These are phyloP conservation scores for Salvelinus namaycush DNA, from an alignment of 2,113 vertebrate genomes.

Conservation along the genomic window DNA sequence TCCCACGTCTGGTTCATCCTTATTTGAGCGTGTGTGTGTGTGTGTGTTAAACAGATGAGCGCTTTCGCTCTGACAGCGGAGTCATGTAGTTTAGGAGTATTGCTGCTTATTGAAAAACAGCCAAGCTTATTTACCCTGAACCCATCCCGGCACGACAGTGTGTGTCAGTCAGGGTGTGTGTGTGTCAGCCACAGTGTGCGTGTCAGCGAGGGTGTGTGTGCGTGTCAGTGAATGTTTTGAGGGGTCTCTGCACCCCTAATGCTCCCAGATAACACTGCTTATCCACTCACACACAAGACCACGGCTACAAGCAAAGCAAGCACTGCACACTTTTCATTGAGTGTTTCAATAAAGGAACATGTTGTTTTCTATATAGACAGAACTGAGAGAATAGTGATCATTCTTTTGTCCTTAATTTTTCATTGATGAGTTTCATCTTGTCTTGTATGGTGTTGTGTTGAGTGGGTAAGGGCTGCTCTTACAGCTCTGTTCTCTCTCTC, in stretches of 20 bases:
- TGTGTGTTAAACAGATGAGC: slow-evolving; percentile 33
- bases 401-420: no score
- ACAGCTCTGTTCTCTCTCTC: background rate
- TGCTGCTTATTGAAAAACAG: slow-evolving; percentile 40
- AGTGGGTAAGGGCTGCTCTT: background rate
- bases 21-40: slow-evolving; percentile 3
- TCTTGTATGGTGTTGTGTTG: no score
- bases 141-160: no score
- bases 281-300: background rate
- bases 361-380: no score
- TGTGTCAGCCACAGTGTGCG: background rate
- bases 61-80: background rate
- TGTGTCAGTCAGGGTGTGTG: background rate
- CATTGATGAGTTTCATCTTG: no score
- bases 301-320: no score
- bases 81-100: slow-evolving; percentile 27
- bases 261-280: slow-evolving; percentile 41
- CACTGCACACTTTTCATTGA: no score
- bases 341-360: no score
- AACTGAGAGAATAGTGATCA: no score
- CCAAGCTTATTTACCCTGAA: slow-evolving; percentile 17
- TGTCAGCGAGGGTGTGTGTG: background rate
- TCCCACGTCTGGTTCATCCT: slow-evolving; percentile 50
- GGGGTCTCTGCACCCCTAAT: slow-evolving; percentile 31
- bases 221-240: background rate